Conservation (phyloP, 2,113 vertebrate species). For the Antechinus flavipes region DNA sequence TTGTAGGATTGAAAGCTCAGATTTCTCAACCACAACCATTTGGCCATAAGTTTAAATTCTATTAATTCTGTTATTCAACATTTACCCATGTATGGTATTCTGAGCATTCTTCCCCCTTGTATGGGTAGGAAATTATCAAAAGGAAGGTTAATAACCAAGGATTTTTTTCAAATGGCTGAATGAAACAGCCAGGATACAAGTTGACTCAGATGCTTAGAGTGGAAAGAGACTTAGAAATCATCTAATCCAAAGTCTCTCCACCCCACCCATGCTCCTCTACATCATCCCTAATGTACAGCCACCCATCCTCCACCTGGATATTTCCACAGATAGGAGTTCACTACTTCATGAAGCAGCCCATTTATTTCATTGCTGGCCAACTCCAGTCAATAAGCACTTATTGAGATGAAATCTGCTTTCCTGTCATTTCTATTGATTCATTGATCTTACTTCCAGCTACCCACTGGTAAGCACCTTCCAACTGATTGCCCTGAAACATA, state of each 20-base stretch:
- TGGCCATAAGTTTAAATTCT: not conserved
- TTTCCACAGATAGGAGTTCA: not conserved
- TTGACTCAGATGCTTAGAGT: not conserved
- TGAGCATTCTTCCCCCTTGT: conserved; percentile 3
- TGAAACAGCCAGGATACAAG: conserved; percentile 10
- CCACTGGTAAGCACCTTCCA: conserved; percentile 28
- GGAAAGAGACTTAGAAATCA: not conserved
- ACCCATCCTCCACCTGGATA: not conserved
- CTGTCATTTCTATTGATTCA: conserved; percentile 23
- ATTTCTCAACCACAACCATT: conserved; percentile 10
- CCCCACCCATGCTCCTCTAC: not conserved
- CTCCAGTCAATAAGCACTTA: not conserved
- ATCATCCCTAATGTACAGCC: not conserved
- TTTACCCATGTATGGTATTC: not conserved
- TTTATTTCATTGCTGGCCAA: not conserved
- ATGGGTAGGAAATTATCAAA: conserved; percentile 1
- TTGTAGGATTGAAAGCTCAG: not conserved
- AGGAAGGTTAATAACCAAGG: not conserved
- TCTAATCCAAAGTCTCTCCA: not conserved
- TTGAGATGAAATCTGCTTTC: conserved; percentile 8
- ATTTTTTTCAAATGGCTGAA: conserved; percentile 16
- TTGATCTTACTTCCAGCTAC: conserved; percentile 2
- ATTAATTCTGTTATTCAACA: not conserved
- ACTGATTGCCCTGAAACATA: conserved; percentile 15
- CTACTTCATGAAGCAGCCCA: not conserved